Percentiles rank a stretch among this genome's conserved stretches.
phyloP scores from a whole-genome alignment of 2,797 vertebrate species.

The Orestias chungarensis region DNA sequence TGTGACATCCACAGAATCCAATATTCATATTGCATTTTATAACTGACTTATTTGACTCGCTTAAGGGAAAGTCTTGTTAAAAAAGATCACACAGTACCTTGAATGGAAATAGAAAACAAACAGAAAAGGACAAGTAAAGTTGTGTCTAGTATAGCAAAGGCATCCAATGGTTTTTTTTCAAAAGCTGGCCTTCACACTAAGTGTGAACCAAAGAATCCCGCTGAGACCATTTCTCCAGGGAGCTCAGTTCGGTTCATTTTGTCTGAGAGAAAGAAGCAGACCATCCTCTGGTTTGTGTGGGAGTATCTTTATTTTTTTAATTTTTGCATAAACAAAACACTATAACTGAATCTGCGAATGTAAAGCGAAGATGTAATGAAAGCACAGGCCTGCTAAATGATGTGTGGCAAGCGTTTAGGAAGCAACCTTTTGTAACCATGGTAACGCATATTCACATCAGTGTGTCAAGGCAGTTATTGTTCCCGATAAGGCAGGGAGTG shows the following conservation, averaged over 20 bases:
- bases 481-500: constrained; percentile 15
- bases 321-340: constrained; percentile 3
- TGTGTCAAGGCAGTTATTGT: constrained; percentile 19
- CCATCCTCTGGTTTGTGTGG: background rate
- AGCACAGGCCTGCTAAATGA: constrained; percentile 12
- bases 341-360: constrained; percentile 17
- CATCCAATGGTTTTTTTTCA: background rate
- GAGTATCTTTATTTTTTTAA: background rate
- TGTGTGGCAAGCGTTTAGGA: constrained; percentile 15
- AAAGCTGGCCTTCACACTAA: constrained; percentile 14
- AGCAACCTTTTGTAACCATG: constrained; percentile 20
- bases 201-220: constrained; percentile 2
- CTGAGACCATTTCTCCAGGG: background rate
- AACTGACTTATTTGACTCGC: background rate
- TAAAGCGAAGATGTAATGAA: constrained; percentile 4
- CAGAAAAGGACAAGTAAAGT: background rate
- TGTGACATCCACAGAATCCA: background rate
- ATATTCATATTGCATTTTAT: background rate
- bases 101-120: background rate
- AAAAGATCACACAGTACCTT: background rate
- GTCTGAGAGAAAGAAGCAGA: background rate
- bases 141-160: background rate
- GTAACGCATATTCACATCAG: constrained; percentile 18
- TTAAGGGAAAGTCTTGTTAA: background rate
- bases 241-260: constrained; percentile 1